A percentile compares a stretch with the other conserved stretches of the same genome.
Conservation (phyloP, 2,888 invertebrate genomes). For the Melanostoma mellinum region DNA sequence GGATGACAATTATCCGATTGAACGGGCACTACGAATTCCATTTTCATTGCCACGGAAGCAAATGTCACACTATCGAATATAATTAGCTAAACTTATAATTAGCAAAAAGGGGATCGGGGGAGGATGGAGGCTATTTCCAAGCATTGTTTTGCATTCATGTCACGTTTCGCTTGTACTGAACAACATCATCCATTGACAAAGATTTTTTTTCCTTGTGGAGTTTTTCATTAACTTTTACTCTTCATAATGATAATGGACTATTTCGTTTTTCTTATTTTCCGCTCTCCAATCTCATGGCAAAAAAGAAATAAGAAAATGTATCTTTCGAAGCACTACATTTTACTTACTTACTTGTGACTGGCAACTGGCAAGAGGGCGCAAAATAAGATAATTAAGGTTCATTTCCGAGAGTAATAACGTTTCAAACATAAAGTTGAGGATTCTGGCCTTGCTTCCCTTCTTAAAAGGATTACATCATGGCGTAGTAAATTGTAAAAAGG, state of each 20-base stretch:
- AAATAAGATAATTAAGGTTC: background rate
- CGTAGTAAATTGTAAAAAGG: no score
- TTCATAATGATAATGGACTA: background rate
- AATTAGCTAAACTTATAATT: constrained; percentile 63
- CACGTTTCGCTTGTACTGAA: constrained; percentile 14
- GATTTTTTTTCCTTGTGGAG: background rate
- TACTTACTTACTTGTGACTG: background rate
- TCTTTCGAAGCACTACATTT: background rate
- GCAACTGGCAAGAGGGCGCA: background rate
- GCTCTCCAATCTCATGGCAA: background rate
- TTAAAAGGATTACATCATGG: no score
- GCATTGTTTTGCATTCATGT: constrained; percentile 11
- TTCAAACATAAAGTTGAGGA: background rate
- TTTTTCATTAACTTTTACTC: constrained; percentile 15
- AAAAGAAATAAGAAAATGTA: background rate
- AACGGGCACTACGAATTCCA: constrained; percentile 36
- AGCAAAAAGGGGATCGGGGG: constrained; percentile 24
- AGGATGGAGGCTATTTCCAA: constrained; percentile 8
- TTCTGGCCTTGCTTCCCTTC: no score
- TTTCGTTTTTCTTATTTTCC: background rate
- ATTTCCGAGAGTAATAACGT: background rate
- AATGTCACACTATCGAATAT: constrained; percentile 63
- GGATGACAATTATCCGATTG: constrained; percentile 64
- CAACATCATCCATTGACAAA: constrained; percentile 12
- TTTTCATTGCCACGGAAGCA: constrained; percentile 54